A percentile compares a stretch with the other conserved stretches of the same genome.
These are phyloP conservation scores for Drosophila quadrilineata DNA, from an alignment of 1,140 invertebrate genomes.

Conservation along the genomic window DNA sequence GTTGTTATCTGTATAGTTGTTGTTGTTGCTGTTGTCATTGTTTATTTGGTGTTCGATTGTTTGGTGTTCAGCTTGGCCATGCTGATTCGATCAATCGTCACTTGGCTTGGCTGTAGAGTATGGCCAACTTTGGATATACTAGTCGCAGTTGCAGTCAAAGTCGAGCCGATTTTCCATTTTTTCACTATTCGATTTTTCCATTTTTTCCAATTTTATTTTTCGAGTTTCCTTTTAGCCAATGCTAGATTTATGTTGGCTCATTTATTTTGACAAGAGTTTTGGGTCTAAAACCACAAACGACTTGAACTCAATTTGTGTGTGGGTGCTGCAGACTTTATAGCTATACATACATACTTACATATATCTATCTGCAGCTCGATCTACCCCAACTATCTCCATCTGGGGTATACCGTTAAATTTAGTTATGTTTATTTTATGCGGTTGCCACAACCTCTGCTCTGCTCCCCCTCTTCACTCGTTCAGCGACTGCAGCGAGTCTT, in stretches of 20 bases:
- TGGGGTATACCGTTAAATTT: not conserved
- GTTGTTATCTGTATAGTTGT: slow-evolving; percentile 28
- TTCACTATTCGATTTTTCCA: too few species aligned
- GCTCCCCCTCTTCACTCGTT: not conserved
- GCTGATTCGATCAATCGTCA: slow-evolving; percentile 74
- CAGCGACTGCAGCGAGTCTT: slow-evolving; percentile 8
- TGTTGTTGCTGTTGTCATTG: slow-evolving; percentile 16
- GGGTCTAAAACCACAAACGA: slow-evolving; percentile 13
- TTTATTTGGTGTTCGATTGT: slow-evolving; percentile 25
- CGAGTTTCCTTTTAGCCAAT: slow-evolving; percentile 24
- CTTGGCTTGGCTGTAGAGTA: slow-evolving; percentile 28
- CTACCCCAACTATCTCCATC: not conserved
- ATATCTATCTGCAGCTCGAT: not conserved
- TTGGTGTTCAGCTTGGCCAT: slow-evolving; percentile 27
- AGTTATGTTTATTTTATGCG: slow-evolving; percentile 31
- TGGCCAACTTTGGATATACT: slow-evolving; percentile 1
- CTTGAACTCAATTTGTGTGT: slow-evolving; percentile 18
- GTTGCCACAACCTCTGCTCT: not conserved
- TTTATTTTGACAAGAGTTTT: slow-evolving; percentile 63
- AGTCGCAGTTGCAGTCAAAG: not conserved
- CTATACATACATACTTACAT: not conserved
- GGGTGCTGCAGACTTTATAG: slow-evolving; percentile 16
- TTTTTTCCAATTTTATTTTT: too few species aligned
- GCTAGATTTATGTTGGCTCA: slow-evolving; percentile 64
- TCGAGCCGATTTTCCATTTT: slow-evolving; percentile 6